Conservation (phyloP, 2,113 vertebrate genomes). For the Anhinga anhinga region DNA sequence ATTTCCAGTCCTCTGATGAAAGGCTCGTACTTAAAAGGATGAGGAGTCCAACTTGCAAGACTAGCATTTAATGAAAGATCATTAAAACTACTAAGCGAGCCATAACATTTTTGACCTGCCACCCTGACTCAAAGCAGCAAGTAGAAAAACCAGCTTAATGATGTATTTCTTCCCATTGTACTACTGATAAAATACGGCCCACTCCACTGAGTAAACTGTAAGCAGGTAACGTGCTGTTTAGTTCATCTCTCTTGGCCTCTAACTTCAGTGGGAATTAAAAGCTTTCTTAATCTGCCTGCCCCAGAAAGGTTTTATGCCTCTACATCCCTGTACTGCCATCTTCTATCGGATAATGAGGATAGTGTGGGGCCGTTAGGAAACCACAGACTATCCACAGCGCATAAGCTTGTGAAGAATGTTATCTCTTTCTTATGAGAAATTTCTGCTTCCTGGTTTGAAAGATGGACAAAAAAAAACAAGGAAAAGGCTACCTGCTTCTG, state of each 20-base stretch:
- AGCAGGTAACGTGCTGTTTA: neutral
- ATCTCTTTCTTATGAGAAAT: neutral
- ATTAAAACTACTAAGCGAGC: constrained; percentile 31
- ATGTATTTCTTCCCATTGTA: constrained; percentile 17
- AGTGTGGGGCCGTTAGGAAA: neutral
- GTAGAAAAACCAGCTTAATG: constrained; percentile 31
- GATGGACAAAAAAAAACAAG: neutral
- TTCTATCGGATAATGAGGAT: neutral
- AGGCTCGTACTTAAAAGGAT: neutral
- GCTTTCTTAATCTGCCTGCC: neutral
- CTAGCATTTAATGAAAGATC: constrained; percentile 35
- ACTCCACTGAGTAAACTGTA: neutral
- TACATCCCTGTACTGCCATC: neutral
- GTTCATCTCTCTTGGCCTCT: neutral
- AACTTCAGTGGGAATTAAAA: neutral
- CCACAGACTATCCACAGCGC: neutral
- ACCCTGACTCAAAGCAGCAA: constrained; percentile 31
- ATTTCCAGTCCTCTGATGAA: constrained; percentile 1
- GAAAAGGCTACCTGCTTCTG: neutral
- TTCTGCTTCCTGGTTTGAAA: neutral
- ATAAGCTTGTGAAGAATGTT: neutral
- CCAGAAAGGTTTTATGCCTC: neutral
- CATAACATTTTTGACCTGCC: constrained; percentile 49
- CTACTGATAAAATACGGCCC: constrained; percentile 19
- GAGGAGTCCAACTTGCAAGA: neutral